A percentile compares a stretch with the other conserved stretches of the same genome.
Conservation (phyloP, 2,797 vertebrate species). For the Graptemys geographica region DNA sequence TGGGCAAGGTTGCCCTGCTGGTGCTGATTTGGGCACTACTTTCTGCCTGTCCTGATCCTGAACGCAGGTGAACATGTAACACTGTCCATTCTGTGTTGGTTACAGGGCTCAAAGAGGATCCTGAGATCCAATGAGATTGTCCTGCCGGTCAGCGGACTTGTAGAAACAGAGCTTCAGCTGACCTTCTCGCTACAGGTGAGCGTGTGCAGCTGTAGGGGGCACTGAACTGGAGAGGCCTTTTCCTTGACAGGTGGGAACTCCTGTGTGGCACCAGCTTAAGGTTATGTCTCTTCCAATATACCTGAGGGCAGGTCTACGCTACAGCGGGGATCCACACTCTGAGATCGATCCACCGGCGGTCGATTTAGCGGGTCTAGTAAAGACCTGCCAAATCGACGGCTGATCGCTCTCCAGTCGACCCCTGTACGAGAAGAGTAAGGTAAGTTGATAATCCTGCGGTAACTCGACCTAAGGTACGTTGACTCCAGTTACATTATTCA, state of each 20-base stretch:
- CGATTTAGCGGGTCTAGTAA: too few relatives aligned
- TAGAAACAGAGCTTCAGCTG: constrained; percentile 92
- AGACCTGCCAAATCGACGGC: rapidly evolving
- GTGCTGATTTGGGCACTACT: background rate
- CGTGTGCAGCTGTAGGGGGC: background rate
- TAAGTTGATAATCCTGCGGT: too few relatives aligned
- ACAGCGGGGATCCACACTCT: too few relatives aligned
- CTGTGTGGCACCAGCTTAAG: background rate
- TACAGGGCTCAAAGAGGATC: constrained; percentile 92
- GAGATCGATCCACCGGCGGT: too few relatives aligned
- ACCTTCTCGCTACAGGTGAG: constrained; percentile 93
- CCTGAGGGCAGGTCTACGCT: background rate
- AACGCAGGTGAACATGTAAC: background rate
- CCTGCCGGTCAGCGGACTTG: constrained; percentile 87
- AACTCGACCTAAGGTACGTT: too few relatives aligned
- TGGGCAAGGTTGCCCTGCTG: background rate
- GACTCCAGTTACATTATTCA: too few relatives aligned
- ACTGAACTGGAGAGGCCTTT: background rate
- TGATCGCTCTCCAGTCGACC: too few relatives aligned
- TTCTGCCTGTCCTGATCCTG: too few relatives aligned
- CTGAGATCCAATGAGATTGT: constrained; percentile 94
- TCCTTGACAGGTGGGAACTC: background rate
- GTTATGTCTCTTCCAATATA: background rate
- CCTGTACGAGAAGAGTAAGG: too few relatives aligned
- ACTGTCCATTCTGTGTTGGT: background rate